Conservation (phyloP, 2,797 vertebrate genomes). For the Novumbra hubbsi region DNA sequence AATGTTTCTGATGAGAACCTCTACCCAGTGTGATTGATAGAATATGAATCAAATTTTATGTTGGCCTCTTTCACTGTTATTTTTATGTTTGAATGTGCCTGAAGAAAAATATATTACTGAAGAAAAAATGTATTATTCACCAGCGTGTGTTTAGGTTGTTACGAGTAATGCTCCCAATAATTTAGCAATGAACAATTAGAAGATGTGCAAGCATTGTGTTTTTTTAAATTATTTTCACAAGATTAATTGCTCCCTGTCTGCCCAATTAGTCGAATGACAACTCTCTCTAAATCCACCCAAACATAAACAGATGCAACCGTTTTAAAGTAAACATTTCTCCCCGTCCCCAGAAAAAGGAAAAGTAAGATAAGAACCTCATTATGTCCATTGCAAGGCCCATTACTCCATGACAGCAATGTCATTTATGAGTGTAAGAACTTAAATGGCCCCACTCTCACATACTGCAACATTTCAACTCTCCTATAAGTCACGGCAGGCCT, state of each 20-base stretch:
- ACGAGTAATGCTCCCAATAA: constrained; percentile 3
- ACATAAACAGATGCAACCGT: not conserved
- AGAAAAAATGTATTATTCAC: constrained; percentile 33
- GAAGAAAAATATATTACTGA: constrained; percentile 24
- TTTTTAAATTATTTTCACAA: constrained; percentile 17
- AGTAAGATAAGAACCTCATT: not conserved
- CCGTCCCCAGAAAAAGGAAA: not conserved
- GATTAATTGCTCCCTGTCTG: constrained; percentile 9
- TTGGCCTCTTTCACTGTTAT: constrained; percentile 28
- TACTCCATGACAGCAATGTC: not conserved
- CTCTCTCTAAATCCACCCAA: constrained; percentile 8
- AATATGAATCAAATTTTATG: constrained; percentile 36
- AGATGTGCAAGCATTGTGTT: constrained; percentile 3
- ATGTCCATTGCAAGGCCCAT: not conserved
- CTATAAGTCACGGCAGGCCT: not conserved
- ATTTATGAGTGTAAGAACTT: not conserved
- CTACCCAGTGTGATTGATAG: constrained; percentile 38
- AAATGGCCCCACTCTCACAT: constrained; percentile 1
- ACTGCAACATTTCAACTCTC: not conserved
- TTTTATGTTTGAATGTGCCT: not conserved
- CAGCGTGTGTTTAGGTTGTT: constrained; percentile 21
- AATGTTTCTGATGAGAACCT: constrained; percentile 20
- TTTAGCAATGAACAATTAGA: constrained; percentile 19
- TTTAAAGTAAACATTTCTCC: not conserved
- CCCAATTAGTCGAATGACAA: constrained; percentile 4